Evolutionary conservation across 2,113 vertebrate genomes (phyloP), one percentile per base, ranked within the genome.

Genomic region (Rissa tridactyla): DNA sequence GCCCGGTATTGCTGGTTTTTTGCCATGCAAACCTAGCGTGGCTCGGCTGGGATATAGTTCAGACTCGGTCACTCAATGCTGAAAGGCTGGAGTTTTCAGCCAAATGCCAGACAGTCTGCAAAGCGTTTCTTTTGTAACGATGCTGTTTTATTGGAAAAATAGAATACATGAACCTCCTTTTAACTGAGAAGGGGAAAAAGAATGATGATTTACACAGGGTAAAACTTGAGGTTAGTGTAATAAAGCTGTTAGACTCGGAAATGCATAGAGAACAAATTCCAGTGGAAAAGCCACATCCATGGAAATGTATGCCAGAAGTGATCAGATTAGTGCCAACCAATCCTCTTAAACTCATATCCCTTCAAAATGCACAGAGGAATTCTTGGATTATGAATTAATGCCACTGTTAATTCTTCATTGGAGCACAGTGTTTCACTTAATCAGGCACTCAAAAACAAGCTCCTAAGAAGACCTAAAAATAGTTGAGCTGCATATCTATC

Each of bases 291-390:
- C 89, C 85, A 78, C 76, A 91, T 80, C 72, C 73, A 86, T 95
- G 91, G 83, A 97, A 95, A 95, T 92, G 82, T 95, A 64, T 95
- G 93, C 93, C 95, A 95, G 27, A 93, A 97, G 91, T 77, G 91
- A 96, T 96, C 92, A 96, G 91, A 97, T 97, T 97, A 96, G 84
- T 96, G 94, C 94, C 79, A 94, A 38, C 76, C 90, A 97, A 96
- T 98, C 97, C 95, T 96, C 96, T 97, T 97, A 98, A 90, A 79
- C 62, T 88, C 83, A 85, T 94, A 94, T 88, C 91, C 94, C 94
- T 95, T 96, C 93, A 87, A 94, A 97, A 96, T 95, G 71, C 96
- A 95, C 95, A 82, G 93, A 97, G 94, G 96, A 97, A 97, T 97
- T 97, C 90, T 84, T 51, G 80, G 96, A 96, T 97, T 97, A 95